Percentiles rank a stretch among this genome's conserved stretches.
Conservation (phyloP, 1,140 invertebrate species). For the Zaprionus vittiger region DNA sequence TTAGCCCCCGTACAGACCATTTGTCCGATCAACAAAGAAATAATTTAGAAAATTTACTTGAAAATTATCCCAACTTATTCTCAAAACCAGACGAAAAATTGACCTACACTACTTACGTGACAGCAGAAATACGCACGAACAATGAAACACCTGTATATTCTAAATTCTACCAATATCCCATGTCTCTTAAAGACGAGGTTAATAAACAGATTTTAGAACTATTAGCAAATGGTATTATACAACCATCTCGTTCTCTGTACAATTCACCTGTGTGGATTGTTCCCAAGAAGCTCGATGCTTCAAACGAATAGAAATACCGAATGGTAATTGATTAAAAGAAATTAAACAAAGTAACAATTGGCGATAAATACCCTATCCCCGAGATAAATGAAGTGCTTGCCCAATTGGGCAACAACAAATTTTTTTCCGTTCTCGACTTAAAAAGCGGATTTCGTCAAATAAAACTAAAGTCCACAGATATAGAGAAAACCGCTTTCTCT, state of each 20-base stretch:
- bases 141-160: background rate
- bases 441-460: too few relatives aligned
- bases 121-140: background rate
- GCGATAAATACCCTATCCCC: too few relatives aligned
- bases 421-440: conserved; percentile 84
- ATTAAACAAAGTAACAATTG: conserved; percentile 30
- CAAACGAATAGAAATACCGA: conserved; percentile 56
- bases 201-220: too few relatives aligned
- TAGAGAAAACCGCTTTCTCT: too few relatives aligned
- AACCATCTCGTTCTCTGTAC: too few relatives aligned
- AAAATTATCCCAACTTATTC: background rate
- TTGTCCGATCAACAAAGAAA: background rate
- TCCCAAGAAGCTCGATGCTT: too few relatives aligned
- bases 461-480: too few relatives aligned
- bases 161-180: too few relatives aligned
- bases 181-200: too few relatives aligned
- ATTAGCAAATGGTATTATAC: too few relatives aligned
- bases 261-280: too few relatives aligned
- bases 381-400: background rate
- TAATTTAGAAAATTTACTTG: conserved; percentile 2
- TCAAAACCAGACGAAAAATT: background rate
- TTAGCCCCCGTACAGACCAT: conserved; percentile 5
- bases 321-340: conserved; percentile 65
- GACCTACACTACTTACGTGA: background rate
- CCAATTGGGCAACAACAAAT: background rate